A percentile compares a stretch with the other conserved stretches of the same genome.
phyloP scores from a whole-genome alignment of 2,888 invertebrate species.

The Celastrina argiolus region DNA sequence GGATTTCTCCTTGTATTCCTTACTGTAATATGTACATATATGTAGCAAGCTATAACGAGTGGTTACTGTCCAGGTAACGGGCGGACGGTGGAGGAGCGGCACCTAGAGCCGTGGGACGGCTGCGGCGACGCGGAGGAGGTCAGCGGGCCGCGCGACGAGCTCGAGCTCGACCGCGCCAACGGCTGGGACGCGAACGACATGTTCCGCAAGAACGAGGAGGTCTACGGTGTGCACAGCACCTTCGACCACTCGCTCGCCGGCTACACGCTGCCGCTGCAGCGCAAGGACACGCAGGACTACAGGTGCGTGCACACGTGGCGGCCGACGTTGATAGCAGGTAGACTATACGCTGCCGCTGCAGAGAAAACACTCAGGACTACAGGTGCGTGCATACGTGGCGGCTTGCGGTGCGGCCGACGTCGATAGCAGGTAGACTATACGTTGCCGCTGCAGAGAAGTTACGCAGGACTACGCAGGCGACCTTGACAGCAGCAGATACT shows the following conservation, averaged over 20 bases:
- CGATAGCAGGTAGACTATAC: not conserved
- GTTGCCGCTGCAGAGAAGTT: not conserved
- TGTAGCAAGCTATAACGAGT: not conserved
- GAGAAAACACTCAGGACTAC: not conserved
- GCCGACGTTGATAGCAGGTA: too few species aligned
- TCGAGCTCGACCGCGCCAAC: conserved; percentile 87
- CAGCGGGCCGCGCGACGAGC: conserved; percentile 81
- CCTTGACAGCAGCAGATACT: too few species aligned
- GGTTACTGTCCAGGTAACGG: conserved; percentile 52
- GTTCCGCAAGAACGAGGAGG: conserved; percentile 94
- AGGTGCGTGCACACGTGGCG: conserved; percentile 59
- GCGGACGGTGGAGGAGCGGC: conserved; percentile 80
- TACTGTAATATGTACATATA: too few species aligned
- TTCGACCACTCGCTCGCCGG: conserved; percentile 94
- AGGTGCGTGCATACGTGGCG: conserved; percentile 41
- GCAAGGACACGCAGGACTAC: conserved; percentile 91
- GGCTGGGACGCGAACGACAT: conserved; percentile 98
- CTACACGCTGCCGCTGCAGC: conserved; percentile 92
- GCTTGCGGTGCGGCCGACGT: too few species aligned
- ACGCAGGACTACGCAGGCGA: not conserved
- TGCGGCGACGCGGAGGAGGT: conserved; percentile 72
- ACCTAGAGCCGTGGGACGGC: conserved; percentile 94
- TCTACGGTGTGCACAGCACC: conserved; percentile 94
- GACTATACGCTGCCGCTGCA: not conserved
- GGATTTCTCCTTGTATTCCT: too few species aligned